Conservation (phyloP, 2,113 vertebrate species). For the Puma concolor region DNA sequence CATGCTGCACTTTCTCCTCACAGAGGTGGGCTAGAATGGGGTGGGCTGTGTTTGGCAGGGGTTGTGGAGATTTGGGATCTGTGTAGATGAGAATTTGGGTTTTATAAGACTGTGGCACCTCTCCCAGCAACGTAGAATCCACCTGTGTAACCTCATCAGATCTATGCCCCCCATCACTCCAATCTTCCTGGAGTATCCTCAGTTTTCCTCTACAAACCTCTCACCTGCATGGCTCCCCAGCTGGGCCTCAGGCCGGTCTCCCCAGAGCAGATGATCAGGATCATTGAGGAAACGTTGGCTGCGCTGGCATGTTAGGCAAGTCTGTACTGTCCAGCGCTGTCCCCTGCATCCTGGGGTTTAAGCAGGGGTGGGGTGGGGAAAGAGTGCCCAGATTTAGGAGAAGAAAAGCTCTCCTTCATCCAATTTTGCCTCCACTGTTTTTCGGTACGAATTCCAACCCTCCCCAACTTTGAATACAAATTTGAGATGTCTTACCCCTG, state of each 20-base stretch:
- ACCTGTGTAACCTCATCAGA: not conserved
- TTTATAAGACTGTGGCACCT: not conserved
- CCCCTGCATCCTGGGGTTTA: slow-evolving; percentile 55
- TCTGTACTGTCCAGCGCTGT: slow-evolving; percentile 78
- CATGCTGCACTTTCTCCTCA: slow-evolving; percentile 22
- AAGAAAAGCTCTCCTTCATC: not conserved
- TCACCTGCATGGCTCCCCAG: slow-evolving; percentile 71
- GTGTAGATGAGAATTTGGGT: not conserved
- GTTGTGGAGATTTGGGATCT: slow-evolving; percentile 61
- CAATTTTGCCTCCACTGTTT: not conserved
- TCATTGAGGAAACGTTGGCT: slow-evolving; percentile 76
- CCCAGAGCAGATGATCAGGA: slow-evolving; percentile 77
- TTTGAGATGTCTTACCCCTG: not conserved
- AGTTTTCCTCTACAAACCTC: not conserved
- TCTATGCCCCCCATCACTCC: not conserved
- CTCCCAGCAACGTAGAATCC: not conserved
- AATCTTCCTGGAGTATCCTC: not conserved
- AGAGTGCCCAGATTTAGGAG: not conserved
- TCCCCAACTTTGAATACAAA: not conserved
- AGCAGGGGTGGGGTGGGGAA: not conserved
- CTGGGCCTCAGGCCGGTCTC: slow-evolving; percentile 75
- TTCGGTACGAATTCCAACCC: not conserved
- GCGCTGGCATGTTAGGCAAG: slow-evolving; percentile 75
- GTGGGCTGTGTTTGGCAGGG: not conserved
- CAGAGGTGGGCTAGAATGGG: not conserved